Evolutionary conservation across 1,140 invertebrate species (phyloP), one percentile per base, ranked within the genome.

Genomic region (Acromyrmex heyeri): DNA sequence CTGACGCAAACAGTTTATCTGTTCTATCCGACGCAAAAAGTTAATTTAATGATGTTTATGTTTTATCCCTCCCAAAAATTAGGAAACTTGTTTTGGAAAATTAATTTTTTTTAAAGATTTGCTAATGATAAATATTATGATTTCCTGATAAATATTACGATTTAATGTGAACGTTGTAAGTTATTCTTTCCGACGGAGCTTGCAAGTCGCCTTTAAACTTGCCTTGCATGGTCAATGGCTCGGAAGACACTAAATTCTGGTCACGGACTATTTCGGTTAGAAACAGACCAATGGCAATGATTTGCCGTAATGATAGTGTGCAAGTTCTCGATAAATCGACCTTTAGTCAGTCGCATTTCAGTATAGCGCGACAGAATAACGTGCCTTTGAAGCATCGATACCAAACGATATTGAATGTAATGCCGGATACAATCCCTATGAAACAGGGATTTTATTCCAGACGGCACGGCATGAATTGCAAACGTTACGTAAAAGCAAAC

Each of bases 211-310:
- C 48, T 64, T 85, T 85, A 82, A 86, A 38, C 48, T 70, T n/a
- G 67, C 48, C 53, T 83, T 48, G 64, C 53, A 62, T 67, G 78
- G 55, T 10, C 67, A 83, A 87, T 75, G 79, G 59, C 34, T 16
- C 59, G 86, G 61, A 75, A 87, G 38, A 34, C 50, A 87, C 30
- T 83, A 83, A 83, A 87, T 87, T 83, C 78, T 53, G 48, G 57
- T 85, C 67, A 75, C 86, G 69, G 69, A 72, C 79, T 62, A 83
- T 87, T 83, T 87, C 78, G 79, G 34, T 87, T 81, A 44, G 79
- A 16, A 70, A 34, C n/a, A 73, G 53, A 70, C 30, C 76, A 55
- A 82, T 21, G 55, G 64, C 65, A 79, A 87, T 87, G 38, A 82
- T 87, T 83, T 55, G 79, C 55, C 78, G 79, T 81, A 55, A 72